Evolutionary conservation across 1,140 invertebrate genomes (phyloP), one percentile per base, ranked within the genome.

Genomic region (Listronotus bonariensis): DNA sequence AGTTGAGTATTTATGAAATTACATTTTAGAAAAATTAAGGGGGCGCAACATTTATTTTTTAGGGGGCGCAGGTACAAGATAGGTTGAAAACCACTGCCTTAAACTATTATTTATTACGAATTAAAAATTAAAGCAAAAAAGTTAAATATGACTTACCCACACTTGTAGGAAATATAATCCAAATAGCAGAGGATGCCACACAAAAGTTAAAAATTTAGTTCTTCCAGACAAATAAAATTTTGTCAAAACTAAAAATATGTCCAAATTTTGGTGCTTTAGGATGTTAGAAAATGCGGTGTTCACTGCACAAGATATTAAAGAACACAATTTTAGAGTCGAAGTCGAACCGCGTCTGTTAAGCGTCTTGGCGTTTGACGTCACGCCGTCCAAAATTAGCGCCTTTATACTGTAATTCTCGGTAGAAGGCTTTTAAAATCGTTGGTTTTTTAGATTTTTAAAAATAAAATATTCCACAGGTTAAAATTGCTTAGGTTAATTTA

Each of bases 351-450:
- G 31, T 57, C 62, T 65, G 62, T 57, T 65, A 52, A 61, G 57
- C 62, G 65, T 68, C 65, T 56, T 57, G 53, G 15, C 60, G 52
- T 48, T 67, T 70, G 61, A 70, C 69, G 69, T 70, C 69, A 70
- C 61, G 34, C 36, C 65, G 66, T 68, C 69, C 69, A 70, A 70
- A 70, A 42, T 70, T 70, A 70, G 69, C 51, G 41, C 20, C 62
- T 59, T 68, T 68, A 65, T 65, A 65, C 62, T 36, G 41, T 46
- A 57, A 65, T 49, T 57, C 54, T 49, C 54, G 36, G 62, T 41
- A 49, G 26, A 41, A 51, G n/a, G 62, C 15, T 49, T 51, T 11
- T 32, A 52, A 52, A 41, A 6, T 53, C 9, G 38, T 31, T 31
- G 20, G 46, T 41, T 62, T 64, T 64, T 45, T 53, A 45, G 17